Evolutionary conservation across 2,888 invertebrate species (phyloP), one percentile per base, ranked within the genome.

Genomic region (Cerastis rubricosa): DNA sequence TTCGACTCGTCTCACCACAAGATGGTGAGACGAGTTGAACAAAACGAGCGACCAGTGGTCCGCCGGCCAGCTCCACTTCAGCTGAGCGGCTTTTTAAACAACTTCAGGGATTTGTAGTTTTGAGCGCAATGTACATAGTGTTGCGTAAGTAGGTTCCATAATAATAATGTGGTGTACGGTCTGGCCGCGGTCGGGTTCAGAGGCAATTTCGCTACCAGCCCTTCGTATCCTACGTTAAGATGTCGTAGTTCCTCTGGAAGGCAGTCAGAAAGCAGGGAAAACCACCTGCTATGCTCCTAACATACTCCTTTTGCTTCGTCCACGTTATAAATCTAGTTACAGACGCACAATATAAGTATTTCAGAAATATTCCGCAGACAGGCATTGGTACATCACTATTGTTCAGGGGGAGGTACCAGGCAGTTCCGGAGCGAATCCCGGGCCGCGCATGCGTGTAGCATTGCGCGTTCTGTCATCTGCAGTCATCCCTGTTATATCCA

Each of bases 391-490:
- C 92, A 88, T 88, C 93, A 89, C 93, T 93, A 93, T 69, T 65
- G 67, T 66, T 66, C 68, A 78, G 76, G 86, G 84, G 89, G 90
- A 80, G 88, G 88, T 87, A 78, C 83, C 88, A 87, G 82, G 87
- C 87, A 76, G 87, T 90, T 91, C 91, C 90, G 88, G 90, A 89
- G 88, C 84, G 84, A 85, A 87, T 83, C 89, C 92, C 90, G 90
- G 92, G 90, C 81, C 89, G 87, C 94, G 93, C 94, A 92, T 90
- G 94, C 94, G 94, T 89, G 4, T 25, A 78, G 14, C 63, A 57
- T 75, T 83, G 85, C 89, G 81, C 84, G 71, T 78, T 81, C 87
- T 90, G 88, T 88, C 89, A 89, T 78, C 86, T 86, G 80, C 80
- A 86, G 75, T n/a, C 45, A 67, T 74, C 68, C 70, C 67, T 63